phyloP scores from a whole-genome alignment of 2,113 vertebrate species.

The Oncorhynchus masou region DNA sequence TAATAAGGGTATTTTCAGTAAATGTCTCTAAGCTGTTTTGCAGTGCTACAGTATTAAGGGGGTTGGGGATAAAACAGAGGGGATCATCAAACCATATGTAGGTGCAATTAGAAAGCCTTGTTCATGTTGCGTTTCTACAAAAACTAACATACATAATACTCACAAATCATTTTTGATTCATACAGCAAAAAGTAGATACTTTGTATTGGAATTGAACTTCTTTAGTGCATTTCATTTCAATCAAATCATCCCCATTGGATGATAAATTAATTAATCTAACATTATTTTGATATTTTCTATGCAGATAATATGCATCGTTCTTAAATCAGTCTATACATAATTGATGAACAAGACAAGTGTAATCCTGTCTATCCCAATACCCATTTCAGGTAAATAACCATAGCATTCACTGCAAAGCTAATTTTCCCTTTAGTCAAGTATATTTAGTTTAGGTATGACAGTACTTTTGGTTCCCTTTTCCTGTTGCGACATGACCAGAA shows the following conservation, averaged over 20 bases:
- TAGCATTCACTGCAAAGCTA: not conserved
- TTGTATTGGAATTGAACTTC: not conserved
- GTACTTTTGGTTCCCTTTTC: not conserved
- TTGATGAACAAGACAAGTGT: not conserved
- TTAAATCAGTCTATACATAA: not conserved
- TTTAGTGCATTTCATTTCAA: not conserved
- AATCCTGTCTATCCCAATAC: not conserved
- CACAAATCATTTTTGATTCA: not conserved
- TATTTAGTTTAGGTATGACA: not conserved
- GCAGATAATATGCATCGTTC: not conserved
- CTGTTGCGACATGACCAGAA: constrained; percentile 16
- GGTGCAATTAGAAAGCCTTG: not conserved
- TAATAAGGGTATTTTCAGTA: not conserved
- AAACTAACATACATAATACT: not conserved
- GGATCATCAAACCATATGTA: not conserved
- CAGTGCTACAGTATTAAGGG: not conserved
- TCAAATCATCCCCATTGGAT: too few species aligned
- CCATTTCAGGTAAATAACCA: not conserved
- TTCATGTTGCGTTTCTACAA: not conserved
- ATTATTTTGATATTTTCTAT: not conserved
- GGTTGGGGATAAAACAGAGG: not conserved
- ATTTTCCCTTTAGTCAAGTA: not conserved
- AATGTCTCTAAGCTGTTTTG: not conserved
- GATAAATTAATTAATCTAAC: not conserved
- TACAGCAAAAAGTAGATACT: not conserved